Percentiles rank a stretch among this genome's conserved stretches.
These are phyloP conservation scores for Coenobita brevimanus DNA, from an alignment of 1,140 invertebrate species.

Conservation along the genomic window DNA sequence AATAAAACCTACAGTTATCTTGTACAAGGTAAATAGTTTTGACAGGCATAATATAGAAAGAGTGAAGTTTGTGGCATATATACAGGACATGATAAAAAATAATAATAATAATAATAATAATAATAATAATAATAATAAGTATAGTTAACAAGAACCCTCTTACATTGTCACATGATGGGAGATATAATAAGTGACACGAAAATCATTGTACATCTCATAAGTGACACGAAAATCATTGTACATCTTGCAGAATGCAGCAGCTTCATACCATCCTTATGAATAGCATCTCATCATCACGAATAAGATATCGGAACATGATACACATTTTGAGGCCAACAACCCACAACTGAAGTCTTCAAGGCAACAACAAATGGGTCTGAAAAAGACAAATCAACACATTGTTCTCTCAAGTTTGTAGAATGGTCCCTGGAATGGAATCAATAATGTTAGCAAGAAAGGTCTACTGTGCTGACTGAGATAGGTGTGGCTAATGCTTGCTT, in stretches of 20 bases:
- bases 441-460: slow-evolving; percentile 45
- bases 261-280: slow-evolving; percentile 66
- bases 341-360: slow-evolving; percentile 67
- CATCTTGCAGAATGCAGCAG: slow-evolving; percentile 64
- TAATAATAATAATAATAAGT: slow-evolving; percentile 3
- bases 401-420: slow-evolving; percentile 55
- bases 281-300: slow-evolving; percentile 66
- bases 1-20: slow-evolving; percentile 58
- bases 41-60: slow-evolving; percentile 60
- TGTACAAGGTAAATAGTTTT: slow-evolving; percentile 56
- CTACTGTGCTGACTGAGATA: slow-evolving; percentile 1
- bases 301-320: slow-evolving; percentile 67
- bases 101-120: slow-evolving; percentile 40
- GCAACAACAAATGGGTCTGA: slow-evolving; percentile 68
- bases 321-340: slow-evolving; percentile 65
- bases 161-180: slow-evolving; percentile 11
- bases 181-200: slow-evolving; percentile 49
- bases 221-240: slow-evolving; percentile 61
- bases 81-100: slow-evolving; percentile 55
- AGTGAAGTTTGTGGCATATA: slow-evolving; percentile 58
- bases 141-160: slow-evolving; percentile 27
- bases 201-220: slow-evolving; percentile 64
- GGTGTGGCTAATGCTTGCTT: slow-evolving; percentile 33
- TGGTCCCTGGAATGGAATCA: slow-evolving; percentile 48
- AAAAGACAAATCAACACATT: slow-evolving; percentile 66